Conservation (phyloP, 2,888 invertebrate species). For the Hydroisotoma schaefferi region DNA sequence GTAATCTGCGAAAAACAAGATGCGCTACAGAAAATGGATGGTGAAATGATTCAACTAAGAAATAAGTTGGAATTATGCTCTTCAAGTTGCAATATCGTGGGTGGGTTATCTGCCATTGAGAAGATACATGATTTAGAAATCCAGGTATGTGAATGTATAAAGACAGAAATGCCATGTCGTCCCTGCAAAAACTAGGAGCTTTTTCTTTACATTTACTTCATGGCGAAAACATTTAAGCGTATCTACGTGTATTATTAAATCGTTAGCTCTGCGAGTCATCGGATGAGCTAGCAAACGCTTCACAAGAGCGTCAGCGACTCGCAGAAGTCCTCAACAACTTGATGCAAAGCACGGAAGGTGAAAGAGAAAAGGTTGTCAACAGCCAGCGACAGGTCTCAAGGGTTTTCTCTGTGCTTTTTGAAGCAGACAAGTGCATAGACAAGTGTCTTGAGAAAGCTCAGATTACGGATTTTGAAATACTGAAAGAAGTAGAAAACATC, state of each 20-base stretch:
- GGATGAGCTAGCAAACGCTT: slow-evolving; percentile 54
- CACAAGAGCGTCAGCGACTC: slow-evolving; percentile 62
- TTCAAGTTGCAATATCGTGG: slow-evolving; percentile 11
- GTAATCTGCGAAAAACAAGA: slow-evolving; percentile 36
- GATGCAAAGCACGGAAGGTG: slow-evolving; percentile 60
- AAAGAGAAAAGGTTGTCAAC: slow-evolving; percentile 53
- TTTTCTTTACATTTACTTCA: background rate
- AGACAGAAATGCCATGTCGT: no score
- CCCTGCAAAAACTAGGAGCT: no score
- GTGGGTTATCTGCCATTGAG: slow-evolving; percentile 19
- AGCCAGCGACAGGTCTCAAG: slow-evolving; percentile 45
- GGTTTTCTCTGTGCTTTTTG: slow-evolving; percentile 35
- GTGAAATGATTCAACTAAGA: slow-evolving; percentile 23
- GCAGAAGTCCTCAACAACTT: slow-evolving; percentile 60
- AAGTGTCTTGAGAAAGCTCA: slow-evolving; percentile 43
- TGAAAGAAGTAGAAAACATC: slow-evolving; percentile 42
- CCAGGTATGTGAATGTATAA: slow-evolving; percentile 22
- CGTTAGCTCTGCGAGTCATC: slow-evolving; percentile 27
- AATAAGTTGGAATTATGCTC: slow-evolving; percentile 32
- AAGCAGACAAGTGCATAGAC: slow-evolving; percentile 40
- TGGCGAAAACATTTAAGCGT: background rate
- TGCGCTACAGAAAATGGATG: slow-evolving; percentile 24
- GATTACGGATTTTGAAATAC: slow-evolving; percentile 32
- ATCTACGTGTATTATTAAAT: slow-evolving; percentile 1
- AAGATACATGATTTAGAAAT: slow-evolving; percentile 25